Base-by-base conservation (phyloP, 2,797 vertebrate genomes). In the Cynopterus sphinx region DNA sequence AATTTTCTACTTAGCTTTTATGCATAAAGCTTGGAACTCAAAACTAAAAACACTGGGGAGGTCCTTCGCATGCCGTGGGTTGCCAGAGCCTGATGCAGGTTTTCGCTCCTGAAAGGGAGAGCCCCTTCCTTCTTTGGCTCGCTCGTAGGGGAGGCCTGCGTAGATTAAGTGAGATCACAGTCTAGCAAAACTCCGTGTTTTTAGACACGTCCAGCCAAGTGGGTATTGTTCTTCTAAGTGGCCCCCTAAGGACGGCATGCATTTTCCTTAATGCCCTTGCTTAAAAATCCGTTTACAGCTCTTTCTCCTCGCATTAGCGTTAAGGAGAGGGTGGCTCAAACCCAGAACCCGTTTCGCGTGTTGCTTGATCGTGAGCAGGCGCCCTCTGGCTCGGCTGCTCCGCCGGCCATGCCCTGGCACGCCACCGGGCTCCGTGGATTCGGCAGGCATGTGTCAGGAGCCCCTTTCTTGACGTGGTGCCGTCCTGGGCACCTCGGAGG, bases 11-110 rank as follows among this genome's bases (percentile, higher is more conserved):
- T 70, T 75, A 74, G 41, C n/a, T 86, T 94, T 96, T 82, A 22
- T 87, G 33, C 17, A 24, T 84, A 19, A 61, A 78, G 68, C 82
- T 94, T 93, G 90, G 78, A 92, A 24, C 28, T n/a, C n/a, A n/a
- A 88, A 93, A 68, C 73, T 33, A 65, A 88, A 77, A 51, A 17
- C 75, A 17, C 31, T 51, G 13, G 24, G 24, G 53, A 73, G 33
- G 67, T 51, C 75, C 41, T 81, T 51, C 36, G 43, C 19, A 51
- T 33, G 24, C 59, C 33, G 6, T 77, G 71, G 26, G 26, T 92
- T 63, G 43, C 78, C 67, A 71, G 65, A 59, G 16, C 79, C 61
- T 31, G 49, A 43, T 83, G 41, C 57, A 26, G 22, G 36, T 63
- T 92, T 78, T 89, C 78, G 77, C 63, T 53, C 6, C 36, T 79